Evolutionary conservation across 2,888 invertebrate species (phyloP).

Genomic region (Leptogaster cylindrica): DNA sequence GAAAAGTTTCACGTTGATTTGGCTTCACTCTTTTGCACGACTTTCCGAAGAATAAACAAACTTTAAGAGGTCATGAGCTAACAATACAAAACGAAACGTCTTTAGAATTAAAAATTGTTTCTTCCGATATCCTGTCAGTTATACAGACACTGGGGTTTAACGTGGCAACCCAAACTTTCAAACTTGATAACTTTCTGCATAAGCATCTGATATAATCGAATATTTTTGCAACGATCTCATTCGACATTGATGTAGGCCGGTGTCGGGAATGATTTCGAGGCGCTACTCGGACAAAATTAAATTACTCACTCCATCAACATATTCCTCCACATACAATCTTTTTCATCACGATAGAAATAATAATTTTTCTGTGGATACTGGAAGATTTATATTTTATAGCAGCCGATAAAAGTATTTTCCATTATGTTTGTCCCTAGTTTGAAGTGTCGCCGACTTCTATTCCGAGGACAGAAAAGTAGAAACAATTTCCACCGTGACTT

Average conservation of each 20-base stretch:
- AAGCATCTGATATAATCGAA: slow-evolving; percentile 23
- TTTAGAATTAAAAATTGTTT: slow-evolving; percentile 33
- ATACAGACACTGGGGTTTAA: slow-evolving; percentile 19
- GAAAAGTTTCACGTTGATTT: slow-evolving; percentile 26
- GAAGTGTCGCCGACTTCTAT: too few relatives aligned
- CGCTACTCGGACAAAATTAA: not conserved
- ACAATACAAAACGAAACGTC: slow-evolving; percentile 36
- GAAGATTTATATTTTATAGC: too few relatives aligned
- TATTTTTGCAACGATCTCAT: slow-evolving; percentile 9
- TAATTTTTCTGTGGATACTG: too few relatives aligned
- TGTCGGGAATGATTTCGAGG: not conserved
- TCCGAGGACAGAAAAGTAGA: too few relatives aligned
- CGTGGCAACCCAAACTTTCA: slow-evolving; percentile 29
- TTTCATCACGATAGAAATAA: too few relatives aligned
- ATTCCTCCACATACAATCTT: too few relatives aligned
- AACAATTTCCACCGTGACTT: too few relatives aligned
- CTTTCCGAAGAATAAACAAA: slow-evolving; percentile 37
- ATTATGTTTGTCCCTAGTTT: too few relatives aligned
- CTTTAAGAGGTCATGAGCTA: slow-evolving; percentile 38
- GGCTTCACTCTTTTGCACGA: slow-evolving; percentile 30
- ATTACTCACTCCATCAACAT: too few relatives aligned
- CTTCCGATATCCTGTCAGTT: slow-evolving; percentile 27
- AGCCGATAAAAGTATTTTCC: too few relatives aligned
- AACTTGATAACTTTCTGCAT: slow-evolving; percentile 7
- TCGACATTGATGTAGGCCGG: slow-evolving; percentile 21